A percentile compares a stretch with the other conserved stretches of the same genome.
Conservation (phyloP, 2,888 invertebrate species). For the Acleris emargana region DNA sequence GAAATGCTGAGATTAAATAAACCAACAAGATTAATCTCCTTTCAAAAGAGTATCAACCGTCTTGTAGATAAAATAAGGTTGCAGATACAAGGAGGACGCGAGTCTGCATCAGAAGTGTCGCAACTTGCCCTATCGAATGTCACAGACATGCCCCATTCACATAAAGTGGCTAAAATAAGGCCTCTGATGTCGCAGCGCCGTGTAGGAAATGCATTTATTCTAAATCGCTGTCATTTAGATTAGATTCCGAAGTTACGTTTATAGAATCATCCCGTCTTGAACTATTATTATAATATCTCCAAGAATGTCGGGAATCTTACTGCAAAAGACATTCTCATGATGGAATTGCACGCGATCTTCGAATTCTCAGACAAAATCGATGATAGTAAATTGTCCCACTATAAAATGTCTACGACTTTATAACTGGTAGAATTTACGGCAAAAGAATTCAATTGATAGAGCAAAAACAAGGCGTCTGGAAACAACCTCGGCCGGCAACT, state of each 20-base stretch:
- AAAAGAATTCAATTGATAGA: conserved; percentile 19
- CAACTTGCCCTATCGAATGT: conserved; percentile 70
- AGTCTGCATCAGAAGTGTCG: conserved; percentile 59
- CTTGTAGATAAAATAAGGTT: conserved; percentile 44
- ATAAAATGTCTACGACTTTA: conserved; percentile 18
- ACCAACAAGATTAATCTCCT: conserved; percentile 29
- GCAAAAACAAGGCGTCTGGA: conserved; percentile 33
- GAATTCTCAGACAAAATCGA: conserved; percentile 32
- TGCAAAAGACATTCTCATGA: conserved; percentile 13
- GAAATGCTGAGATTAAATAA: conserved; percentile 58
- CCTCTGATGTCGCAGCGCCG: conserved; percentile 58
- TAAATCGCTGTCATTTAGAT: conserved; percentile 55
- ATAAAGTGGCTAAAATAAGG: conserved; percentile 75
- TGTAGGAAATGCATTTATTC: conserved; percentile 64
- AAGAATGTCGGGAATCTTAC: conserved; percentile 14
- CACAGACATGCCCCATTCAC: conserved; percentile 62
- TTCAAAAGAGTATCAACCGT: conserved; percentile 43
- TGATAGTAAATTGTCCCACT: conserved; percentile 14
- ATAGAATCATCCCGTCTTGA: conserved; percentile 25
- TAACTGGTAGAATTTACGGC: conserved; percentile 17
- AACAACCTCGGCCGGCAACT: conserved; percentile 26
- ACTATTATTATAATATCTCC: conserved; percentile 19
- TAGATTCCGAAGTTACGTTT: conserved; percentile 52
- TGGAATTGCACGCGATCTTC: conserved; percentile 16
- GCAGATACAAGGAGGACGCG: conserved; percentile 42